Base-by-base conservation (phyloP, 1,140 invertebrate genomes). In the Trichonephila inaurata region DNA sequence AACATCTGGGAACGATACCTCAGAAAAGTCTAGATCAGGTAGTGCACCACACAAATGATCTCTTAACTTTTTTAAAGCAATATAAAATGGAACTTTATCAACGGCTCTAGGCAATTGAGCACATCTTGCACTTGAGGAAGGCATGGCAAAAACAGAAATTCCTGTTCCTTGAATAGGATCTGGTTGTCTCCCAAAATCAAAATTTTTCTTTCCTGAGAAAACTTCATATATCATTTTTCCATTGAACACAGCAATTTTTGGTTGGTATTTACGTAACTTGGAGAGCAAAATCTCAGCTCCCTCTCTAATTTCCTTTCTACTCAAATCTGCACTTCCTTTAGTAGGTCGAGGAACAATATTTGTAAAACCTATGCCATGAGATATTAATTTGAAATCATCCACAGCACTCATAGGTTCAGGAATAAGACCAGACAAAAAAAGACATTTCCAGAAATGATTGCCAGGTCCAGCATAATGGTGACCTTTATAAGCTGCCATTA, bases 391-490 rank as follows among this genome's bases (percentile, higher is more conserved):
- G 95, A 97, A 98, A 96, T 99, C 99, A 96, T 99, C 98, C 95
- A 99, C 98, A 3, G 98, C 98, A 95, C 98, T 99, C 97, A 99
- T 97, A 95, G 98, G 98, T 95, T 99, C 98, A 66, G 98, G 97
- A 21, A 99, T 99, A 60, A 99, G 97, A 18, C 98, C 98, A 88
- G 98, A 98, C 87, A 99, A 96, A 96, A 98, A 99, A 91, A 99
- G 96, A 96, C 99, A 99, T 96, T 99, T 99, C 99, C 99, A 99
- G 96, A 99, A 99, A 96, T 99, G 99, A 96, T 99, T 99, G 61
- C 99, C 99, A 90, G 98, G 99, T 87, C 99, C 99, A 82, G 99
- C 99, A 96, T 99, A 99, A 96, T 99, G 99, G 96, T 99, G 99
- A 12, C 99, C 98, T 96, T 99, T 99, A 96, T 99, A 99, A 88